Conservation (phyloP, 1,140 invertebrate species). For the Cyrtorhinus lividipennis region DNA sequence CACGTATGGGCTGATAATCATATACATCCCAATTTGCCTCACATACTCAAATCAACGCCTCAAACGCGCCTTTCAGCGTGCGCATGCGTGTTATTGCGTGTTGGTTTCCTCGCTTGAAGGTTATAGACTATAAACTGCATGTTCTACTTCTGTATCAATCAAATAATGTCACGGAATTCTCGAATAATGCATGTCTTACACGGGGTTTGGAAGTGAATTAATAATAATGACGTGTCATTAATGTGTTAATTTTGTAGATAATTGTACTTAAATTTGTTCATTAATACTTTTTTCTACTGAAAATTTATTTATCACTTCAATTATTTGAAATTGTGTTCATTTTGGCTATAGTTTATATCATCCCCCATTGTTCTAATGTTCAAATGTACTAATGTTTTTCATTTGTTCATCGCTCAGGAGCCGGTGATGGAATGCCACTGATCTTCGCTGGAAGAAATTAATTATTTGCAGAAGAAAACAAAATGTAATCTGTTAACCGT, state of each 20-base stretch:
- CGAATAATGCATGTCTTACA: too few species aligned
- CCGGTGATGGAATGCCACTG: constrained; percentile 1
- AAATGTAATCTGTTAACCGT: not conserved
- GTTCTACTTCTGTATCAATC: too few species aligned
- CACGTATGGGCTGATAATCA: too few species aligned
- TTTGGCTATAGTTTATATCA: not conserved
- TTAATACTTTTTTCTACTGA: not conserved
- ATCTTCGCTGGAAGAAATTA: not conserved
- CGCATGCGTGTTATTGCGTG: too few species aligned
- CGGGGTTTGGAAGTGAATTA: too few species aligned
- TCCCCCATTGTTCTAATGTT: not conserved
- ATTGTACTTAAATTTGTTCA: not conserved
- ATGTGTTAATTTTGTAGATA: not conserved
- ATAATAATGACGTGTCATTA: too few species aligned
- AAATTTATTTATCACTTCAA: not conserved
- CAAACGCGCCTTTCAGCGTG: too few species aligned
- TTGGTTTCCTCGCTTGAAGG: too few species aligned
- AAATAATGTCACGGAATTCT: too few species aligned
- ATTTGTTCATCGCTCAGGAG: not conserved
- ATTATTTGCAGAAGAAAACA: not conserved
- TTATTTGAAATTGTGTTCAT: not conserved
- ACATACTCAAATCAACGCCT: too few species aligned
- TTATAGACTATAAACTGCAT: too few species aligned
- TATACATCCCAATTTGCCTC: too few species aligned
- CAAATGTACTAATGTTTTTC: not conserved